phyloP scores from a whole-genome alignment of 2,113 vertebrate genomes.

The Colossoma macropomum region DNA sequence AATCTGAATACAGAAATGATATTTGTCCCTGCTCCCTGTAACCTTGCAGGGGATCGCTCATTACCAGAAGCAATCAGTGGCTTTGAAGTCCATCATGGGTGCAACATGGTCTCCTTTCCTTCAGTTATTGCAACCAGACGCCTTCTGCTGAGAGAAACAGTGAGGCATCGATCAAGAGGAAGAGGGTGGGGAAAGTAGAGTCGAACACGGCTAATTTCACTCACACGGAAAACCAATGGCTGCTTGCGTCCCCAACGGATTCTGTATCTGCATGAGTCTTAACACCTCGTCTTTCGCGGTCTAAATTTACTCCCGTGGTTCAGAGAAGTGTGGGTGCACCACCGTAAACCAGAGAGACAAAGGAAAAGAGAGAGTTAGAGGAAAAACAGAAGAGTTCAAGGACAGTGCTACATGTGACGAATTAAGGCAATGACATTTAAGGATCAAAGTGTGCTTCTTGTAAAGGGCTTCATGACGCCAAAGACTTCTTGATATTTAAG shows the following conservation, averaged over 20 bases:
- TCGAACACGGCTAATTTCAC: not conserved
- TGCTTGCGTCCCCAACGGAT: not conserved
- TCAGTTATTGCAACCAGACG: not conserved
- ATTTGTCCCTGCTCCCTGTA: too few species aligned
- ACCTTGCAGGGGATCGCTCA: too few species aligned
- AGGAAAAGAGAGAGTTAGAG: conserved; percentile 8
- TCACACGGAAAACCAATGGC: not conserved
- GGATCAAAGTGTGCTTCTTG: conserved; percentile 34
- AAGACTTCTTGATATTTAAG: not conserved
- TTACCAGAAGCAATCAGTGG: too few species aligned
- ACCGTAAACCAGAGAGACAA: not conserved
- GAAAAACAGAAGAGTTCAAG: not conserved
- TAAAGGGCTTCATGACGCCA: conserved; percentile 26
- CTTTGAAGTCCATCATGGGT: not conserved
- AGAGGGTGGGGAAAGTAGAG: not conserved
- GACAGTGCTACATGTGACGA: conserved; percentile 2
- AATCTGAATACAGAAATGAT: too few species aligned
- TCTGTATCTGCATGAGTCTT: not conserved
- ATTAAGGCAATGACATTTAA: conserved; percentile 38
- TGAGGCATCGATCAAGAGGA: not conserved
- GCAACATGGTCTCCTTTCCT: not conserved
- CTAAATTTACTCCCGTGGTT: conserved; percentile 68
- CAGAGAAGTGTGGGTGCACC: conserved; percentile 65
- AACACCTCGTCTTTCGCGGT: not conserved
- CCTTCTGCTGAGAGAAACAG: not conserved